Evolutionary conservation across 35 echinoderm and acorn worm species (phyloP), one percentile per base, ranked within the genome.

Genomic region (Diadema setosum): DNA sequence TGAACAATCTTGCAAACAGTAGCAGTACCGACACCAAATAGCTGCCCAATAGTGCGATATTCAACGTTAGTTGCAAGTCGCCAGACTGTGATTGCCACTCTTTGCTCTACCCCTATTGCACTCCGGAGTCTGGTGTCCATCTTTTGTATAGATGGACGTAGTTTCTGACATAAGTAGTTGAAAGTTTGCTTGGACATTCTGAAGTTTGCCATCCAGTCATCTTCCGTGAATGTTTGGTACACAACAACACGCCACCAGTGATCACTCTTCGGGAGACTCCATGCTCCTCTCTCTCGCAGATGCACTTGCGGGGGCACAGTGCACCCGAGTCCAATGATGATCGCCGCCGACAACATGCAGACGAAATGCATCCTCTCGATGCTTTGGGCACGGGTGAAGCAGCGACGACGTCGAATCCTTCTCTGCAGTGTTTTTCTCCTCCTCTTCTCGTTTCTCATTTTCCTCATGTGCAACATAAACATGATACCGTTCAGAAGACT

Each of bases 31-130:
- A 91, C 84, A 30, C 90, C 90, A 91, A 91, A 91, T 45, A 91
- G 49, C 35, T 91, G 83, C 1, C 44, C 83, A 27, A 86, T 81
- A 37, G 65, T 86, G 39, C 83, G 41, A 43, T 91, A 91, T 20
- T 86, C 90, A 57, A 32, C 37, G 16, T 91, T 85, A 36, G 83
- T 91, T 17, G 82, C 85, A 18, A 91, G 83, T 39, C 81, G 86
- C 90, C 90, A 91, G 35, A 91, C 31, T 1, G 90, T 91, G 21
- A 91, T 87, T 1, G 90, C 90, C 6, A 91, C n/a, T 11, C 90
- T 30, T 21, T 91, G 85, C 32, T 91, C 83, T 27, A 81, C 89
- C 20, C 56, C 23, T 9, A 91, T 40, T 17, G 90, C 64, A 41
- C 45, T 37, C 4, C 90, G 85, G 21, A 91, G 45, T 14, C 36